A percentile compares a stretch with the other conserved stretches of the same genome.
Conservation (phyloP, 2,888 invertebrate genomes). For the Dryobotodes eremita region DNA sequence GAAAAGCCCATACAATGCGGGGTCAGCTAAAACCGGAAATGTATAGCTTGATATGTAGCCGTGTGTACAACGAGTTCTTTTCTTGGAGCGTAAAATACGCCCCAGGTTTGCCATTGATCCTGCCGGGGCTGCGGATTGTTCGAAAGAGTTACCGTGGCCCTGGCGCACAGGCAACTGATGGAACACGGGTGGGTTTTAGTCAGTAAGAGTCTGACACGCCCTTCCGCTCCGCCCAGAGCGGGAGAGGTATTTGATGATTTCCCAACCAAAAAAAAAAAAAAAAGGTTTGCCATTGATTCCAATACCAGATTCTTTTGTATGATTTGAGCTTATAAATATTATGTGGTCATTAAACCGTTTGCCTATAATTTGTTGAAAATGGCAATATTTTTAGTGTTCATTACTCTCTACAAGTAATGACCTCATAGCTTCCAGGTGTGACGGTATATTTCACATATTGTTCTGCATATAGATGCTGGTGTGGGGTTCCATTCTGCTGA, state of each 20-base stretch:
- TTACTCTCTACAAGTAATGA: neutral
- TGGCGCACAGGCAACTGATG: too few relatives aligned
- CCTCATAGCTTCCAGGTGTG: neutral
- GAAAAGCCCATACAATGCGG: too few relatives aligned
- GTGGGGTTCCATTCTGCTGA: slow-evolving; percentile 93
- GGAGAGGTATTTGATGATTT: too few relatives aligned
- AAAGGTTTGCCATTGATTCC: neutral
- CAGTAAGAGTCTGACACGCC: too few relatives aligned
- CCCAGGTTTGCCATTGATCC: neutral
- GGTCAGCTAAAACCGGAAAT: too few relatives aligned
- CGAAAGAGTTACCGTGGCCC: too few relatives aligned
- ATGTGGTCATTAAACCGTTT: neutral
- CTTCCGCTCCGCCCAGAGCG: too few relatives aligned
- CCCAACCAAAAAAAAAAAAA: too few relatives aligned
- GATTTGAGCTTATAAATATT: too few relatives aligned
- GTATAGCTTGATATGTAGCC: too few relatives aligned
- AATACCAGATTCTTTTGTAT: neutral
- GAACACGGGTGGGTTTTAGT: too few relatives aligned
- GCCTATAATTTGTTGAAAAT: neutral
- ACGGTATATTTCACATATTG: neutral
- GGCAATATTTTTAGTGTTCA: neutral
- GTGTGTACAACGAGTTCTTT: neutral
- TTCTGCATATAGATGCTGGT: slow-evolving; percentile 83
- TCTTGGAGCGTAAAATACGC: neutral
- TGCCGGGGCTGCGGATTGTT: too few relatives aligned